Percentiles rank a stretch among this genome's conserved stretches.
These are phyloP conservation scores for Homalodisca vitripennis DNA, from an alignment of 1,140 invertebrate genomes.

Conservation along the genomic window DNA sequence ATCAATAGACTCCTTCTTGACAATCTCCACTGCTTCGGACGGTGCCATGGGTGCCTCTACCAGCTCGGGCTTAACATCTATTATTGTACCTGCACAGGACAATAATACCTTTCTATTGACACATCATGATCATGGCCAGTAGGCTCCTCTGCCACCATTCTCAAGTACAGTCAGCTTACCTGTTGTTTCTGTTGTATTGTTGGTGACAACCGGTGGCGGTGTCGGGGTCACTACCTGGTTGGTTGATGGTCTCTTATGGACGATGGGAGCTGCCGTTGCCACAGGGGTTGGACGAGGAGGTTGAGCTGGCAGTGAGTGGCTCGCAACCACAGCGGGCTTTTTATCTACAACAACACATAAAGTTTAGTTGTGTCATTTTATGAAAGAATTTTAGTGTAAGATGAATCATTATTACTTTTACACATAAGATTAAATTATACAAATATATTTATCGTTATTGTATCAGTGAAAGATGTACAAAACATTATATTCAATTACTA, in stretches of 20 bases:
- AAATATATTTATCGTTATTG: too few species aligned
- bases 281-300: constrained; percentile 50
- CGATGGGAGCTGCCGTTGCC: constrained; percentile 48
- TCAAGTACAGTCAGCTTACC: too few species aligned
- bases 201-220: background rate
- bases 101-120: constrained; percentile 4
- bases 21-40: background rate
- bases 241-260: constrained; percentile 32
- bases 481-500: too few species aligned
- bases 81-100: constrained; percentile 23
- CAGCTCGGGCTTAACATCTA: constrained; percentile 20
- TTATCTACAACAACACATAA: constrained; percentile 19
- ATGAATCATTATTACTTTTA: too few species aligned
- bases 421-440: too few species aligned
- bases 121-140: background rate
- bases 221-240: background rate
- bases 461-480: too few species aligned
- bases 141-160: background rate
- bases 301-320: constrained; percentile 52
- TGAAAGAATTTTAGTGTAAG: too few species aligned
- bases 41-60: background rate
- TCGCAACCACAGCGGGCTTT: constrained; percentile 44
- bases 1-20: constrained; percentile 9
- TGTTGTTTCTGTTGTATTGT: background rate
- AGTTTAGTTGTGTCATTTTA: too few species aligned